Conservation (phyloP, 2,888 invertebrate genomes). For the Drosophila affinis region DNA sequence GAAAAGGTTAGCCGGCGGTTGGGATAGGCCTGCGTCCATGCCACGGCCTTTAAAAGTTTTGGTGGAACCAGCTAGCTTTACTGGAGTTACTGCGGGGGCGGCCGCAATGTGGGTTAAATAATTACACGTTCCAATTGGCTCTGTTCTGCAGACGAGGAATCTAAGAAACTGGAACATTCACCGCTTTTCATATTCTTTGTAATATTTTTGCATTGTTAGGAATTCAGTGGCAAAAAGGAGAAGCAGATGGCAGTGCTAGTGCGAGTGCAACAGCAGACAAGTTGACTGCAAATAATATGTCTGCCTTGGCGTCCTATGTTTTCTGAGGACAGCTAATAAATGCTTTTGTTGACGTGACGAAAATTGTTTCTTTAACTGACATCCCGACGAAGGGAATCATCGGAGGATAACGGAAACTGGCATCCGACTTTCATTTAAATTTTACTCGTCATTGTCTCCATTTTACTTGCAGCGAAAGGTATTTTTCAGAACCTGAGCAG, state of each 20-base stretch:
- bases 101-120: conserved; percentile 33
- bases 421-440: conserved; percentile 9
- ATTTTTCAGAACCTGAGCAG: background rate
- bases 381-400: conserved; percentile 4
- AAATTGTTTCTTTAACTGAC: conserved; percentile 23
- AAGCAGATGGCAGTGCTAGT: background rate
- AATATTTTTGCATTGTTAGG: conserved; percentile 41
- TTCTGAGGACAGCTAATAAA: conserved; percentile 11
- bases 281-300: conserved; percentile 45
- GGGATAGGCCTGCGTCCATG: background rate
- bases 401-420: background rate
- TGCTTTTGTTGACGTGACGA: too few relatives aligned
- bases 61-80: conserved; percentile 31
- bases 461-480: background rate
- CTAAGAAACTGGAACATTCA: background rate
- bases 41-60: conserved; percentile 1
- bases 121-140: conserved; percentile 38
- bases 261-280: conserved; percentile 34
- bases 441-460: background rate
- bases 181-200: conserved; percentile 13
- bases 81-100: background rate
- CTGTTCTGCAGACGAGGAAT: background rate
- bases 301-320: conserved; percentile 7
- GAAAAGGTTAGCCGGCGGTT: background rate
- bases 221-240: conserved; percentile 29